These are phyloP conservation scores for Pocillopora grandis DNA, from an alignment of 92 coral and sea anemone genomes.

Conservation along the genomic window DNA sequence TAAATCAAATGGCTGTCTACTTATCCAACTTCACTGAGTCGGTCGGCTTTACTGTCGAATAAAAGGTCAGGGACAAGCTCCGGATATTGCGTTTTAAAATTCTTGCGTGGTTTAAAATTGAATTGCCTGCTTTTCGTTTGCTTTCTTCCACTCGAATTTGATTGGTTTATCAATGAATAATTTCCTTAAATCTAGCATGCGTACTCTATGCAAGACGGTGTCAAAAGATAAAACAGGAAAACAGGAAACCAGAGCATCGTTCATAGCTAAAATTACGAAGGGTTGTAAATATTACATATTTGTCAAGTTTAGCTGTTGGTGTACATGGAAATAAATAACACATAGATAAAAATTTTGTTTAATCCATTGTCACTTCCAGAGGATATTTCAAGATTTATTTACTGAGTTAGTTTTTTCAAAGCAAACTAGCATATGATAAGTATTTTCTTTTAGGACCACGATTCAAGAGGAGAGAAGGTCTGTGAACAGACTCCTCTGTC, in stretches of 20 bases:
- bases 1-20: constrained; percentile 43
- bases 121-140: background rate
- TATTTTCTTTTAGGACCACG: background rate
- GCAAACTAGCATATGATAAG: background rate
- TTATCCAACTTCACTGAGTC: constrained; percentile 10
- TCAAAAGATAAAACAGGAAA: constrained; percentile 1
- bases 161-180: background rate
- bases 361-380: background rate
- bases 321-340: constrained; percentile 22
- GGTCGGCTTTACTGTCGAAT: background rate
- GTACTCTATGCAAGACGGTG: background rate
- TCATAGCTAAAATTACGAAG: background rate
- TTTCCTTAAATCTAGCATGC: background rate
- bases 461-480: background rate
- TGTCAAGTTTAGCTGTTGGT: constrained; percentile 5
- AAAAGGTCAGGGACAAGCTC: constrained; percentile 16
- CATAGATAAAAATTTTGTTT: background rate
- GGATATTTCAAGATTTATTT: background rate
- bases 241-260: constrained; percentile 1
- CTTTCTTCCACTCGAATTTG: background rate
- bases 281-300: constrained; percentile 28
- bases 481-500: background rate
- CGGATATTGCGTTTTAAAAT: constrained; percentile 22
- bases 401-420: background rate
- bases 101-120: background rate